These are phyloP conservation scores for Andrena trimmerana DNA, from an alignment of 2,888 invertebrate genomes.

Conservation along the genomic window DNA sequence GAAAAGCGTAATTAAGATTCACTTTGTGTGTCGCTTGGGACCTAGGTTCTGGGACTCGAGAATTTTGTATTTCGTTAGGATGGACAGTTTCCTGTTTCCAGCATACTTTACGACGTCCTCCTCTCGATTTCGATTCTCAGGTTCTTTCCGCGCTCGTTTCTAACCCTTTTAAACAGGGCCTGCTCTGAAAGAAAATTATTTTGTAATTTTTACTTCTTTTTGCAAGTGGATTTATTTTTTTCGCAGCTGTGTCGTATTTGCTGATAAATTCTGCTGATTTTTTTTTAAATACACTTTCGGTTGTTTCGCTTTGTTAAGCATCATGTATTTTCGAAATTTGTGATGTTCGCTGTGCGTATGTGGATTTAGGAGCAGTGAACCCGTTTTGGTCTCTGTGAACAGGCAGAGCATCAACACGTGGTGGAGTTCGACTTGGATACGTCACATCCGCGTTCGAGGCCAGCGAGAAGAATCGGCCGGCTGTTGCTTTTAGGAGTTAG, in stretches of 20 bases:
- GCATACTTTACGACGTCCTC: background rate
- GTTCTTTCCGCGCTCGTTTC: background rate
- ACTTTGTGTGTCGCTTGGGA: constrained; percentile 15
- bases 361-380: background rate
- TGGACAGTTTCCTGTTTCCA: constrained; percentile 25
- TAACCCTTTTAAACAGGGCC: background rate
- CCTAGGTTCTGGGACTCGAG: background rate
- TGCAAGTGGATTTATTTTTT: too few relatives aligned
- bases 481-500: constrained; percentile 72
- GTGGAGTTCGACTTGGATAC: constrained; percentile 59
- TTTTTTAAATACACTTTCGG: too few relatives aligned
- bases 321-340: background rate
- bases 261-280: too few relatives aligned
- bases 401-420: constrained; percentile 47
- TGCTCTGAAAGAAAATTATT: too few relatives aligned
- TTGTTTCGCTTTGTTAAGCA: background rate
- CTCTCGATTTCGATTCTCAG: background rate
- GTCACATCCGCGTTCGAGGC: constrained; percentile 75
- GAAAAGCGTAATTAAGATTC: constrained; percentile 58
- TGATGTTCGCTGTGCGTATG: too few relatives aligned
- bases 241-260: too few relatives aligned
- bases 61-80: constrained; percentile 26
- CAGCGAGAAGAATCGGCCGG: constrained; percentile 59
- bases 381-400: background rate
- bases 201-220: too few relatives aligned